Evolutionary conservation across 1,140 invertebrate genomes (phyloP), one percentile per base, ranked within the genome.

Genomic region (Mya arenaria): DNA sequence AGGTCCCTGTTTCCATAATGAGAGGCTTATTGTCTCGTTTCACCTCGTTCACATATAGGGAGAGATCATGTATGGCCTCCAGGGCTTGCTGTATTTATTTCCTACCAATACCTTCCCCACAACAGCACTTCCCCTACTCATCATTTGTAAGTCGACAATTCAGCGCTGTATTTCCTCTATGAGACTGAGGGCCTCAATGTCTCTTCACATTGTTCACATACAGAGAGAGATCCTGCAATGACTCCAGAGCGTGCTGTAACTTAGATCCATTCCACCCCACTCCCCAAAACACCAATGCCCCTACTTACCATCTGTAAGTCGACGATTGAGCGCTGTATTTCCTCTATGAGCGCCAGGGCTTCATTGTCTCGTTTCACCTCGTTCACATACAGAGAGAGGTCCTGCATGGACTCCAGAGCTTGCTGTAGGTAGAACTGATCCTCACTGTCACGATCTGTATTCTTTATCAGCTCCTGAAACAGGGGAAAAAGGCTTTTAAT

Each of bases 201-300:
- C 98, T 62, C 89, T 99, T 99, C n/a, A 99, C 97, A 94, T 99
- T 98, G 92, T 99, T 99, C 81, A 99, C 98, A 93, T 98, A 99
- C 88, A 98, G 95, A 17, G 98, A 97, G 36, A 99, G 95, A 93
- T 99, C 98, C 91, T 98, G 95, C 98, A 99, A 99, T 32, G 96
- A 96, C 92, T 99, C 97, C 87, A 97, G 95, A n/a, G 98, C 98
- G 89, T 96, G 95, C 86, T 96, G 95, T 69, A 99, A n/a, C n/a
- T n/a, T n/a, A n/a, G n/a, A n/a, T n/a, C n/a, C n/a, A n/a, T n/a
- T n/a, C n/a, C n/a, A n/a, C n/a, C n/a, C n/a, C n/a, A n/a, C n/a
- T n/a, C n/a, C n/a, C n/a, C n/a, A n/a, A n/a, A n/a, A n/a, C n/a
- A n/a, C n/a, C n/a, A n/a, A n/a, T n/a, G n/a, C n/a, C n/a, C n/a